Evolutionary conservation across 2,888 invertebrate species (phyloP).

Genomic region (Cybosia mesomella): DNA sequence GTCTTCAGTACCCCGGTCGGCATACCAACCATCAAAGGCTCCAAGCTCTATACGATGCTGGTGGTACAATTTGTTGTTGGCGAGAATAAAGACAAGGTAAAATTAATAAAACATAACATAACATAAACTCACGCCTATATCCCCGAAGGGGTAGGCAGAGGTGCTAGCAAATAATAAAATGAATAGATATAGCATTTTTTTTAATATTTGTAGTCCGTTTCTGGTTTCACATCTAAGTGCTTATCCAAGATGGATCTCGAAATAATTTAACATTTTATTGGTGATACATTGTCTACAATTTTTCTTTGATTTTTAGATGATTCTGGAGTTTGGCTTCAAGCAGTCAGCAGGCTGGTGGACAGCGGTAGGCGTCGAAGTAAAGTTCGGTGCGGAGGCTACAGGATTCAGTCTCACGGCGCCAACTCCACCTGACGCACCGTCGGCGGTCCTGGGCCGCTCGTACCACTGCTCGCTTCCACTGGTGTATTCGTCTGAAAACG

Average conservation of each 20-base stretch:
- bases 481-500: slow-evolving; percentile 81
- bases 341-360: slow-evolving; percentile 84
- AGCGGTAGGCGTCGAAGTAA: slow-evolving; percentile 86
- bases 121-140: too few species aligned
- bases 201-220: too few species aligned
- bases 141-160: too few species aligned
- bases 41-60: slow-evolving; percentile 77
- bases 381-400: slow-evolving; percentile 75
- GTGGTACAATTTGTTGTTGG: slow-evolving; percentile 78
- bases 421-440: slow-evolving; percentile 74
- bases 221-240: background rate
- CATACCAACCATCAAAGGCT: slow-evolving; percentile 76
- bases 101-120: background rate
- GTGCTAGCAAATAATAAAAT: too few species aligned
- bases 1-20: slow-evolving; percentile 73
- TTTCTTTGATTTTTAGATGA: slow-evolving; percentile 68
- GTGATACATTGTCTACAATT: background rate
- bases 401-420: slow-evolving; percentile 75
- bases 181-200: too few species aligned
- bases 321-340: slow-evolving; percentile 86
- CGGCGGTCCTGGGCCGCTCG: slow-evolving; percentile 86
- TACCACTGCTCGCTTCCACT: slow-evolving; percentile 85
- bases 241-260: background rate
- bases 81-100: slow-evolving; percentile 74
- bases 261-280: background rate